Conservation (phyloP, 2,888 invertebrate genomes). For the Deladenus siricidicola region DNA sequence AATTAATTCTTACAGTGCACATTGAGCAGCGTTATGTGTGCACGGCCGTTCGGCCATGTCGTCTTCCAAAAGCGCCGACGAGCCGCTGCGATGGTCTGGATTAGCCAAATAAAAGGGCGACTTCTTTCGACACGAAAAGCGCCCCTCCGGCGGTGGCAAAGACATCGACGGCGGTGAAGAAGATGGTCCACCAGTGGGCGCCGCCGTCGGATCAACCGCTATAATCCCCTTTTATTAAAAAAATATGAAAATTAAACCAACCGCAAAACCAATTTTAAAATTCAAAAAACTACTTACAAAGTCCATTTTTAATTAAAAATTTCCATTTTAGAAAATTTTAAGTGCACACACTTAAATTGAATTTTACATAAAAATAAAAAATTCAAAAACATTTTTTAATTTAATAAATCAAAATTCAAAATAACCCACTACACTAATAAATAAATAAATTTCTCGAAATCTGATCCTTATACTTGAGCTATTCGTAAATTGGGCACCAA, state of each 20-base stretch:
- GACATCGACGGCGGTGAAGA: not conserved
- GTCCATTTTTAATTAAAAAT: too few relatives aligned
- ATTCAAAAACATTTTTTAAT: too few relatives aligned
- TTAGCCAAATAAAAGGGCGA: constrained; percentile 47
- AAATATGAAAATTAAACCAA: not conserved
- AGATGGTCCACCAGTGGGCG: not conserved
- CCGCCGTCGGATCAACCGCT: not conserved
- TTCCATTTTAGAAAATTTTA: too few relatives aligned
- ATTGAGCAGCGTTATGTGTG: constrained; percentile 38
- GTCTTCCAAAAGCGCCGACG: constrained; percentile 33
- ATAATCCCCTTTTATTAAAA: not conserved
- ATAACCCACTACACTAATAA: too few relatives aligned
- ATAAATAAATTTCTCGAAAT: too few relatives aligned
- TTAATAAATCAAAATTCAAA: too few relatives aligned
- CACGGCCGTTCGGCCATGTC: constrained; percentile 44
- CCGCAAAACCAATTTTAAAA: not conserved
- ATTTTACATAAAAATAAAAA: too few relatives aligned
- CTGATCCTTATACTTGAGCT: too few relatives aligned
- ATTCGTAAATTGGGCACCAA: too few relatives aligned
- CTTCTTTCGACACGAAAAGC: constrained; percentile 40
- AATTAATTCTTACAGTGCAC: constrained; percentile 48
- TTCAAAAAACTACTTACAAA: not conserved
- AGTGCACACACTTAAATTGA: too few relatives aligned
- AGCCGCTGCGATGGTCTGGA: constrained; percentile 18
- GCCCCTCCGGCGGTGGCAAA: constrained; percentile 20